A percentile compares a stretch with the other conserved stretches of the same genome.
Conservation (phyloP, 2,113 vertebrate genomes). For the Oryzias melastigma region DNA sequence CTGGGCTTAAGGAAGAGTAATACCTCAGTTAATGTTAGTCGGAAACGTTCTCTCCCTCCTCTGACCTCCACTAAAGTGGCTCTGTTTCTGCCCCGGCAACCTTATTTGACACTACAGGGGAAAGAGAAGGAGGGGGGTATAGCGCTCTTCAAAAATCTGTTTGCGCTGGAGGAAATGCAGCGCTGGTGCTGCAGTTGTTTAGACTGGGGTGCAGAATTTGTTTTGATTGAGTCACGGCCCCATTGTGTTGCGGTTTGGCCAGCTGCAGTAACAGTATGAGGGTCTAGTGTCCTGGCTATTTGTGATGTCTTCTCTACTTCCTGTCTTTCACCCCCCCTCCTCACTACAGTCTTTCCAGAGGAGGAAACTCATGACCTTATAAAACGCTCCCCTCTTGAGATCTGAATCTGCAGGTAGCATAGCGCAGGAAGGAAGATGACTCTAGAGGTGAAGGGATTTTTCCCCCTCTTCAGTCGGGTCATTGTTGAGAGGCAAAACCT, state of each 20-base stretch:
- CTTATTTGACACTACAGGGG: slow-evolving; percentile 26
- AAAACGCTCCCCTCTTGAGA: slow-evolving; percentile 38
- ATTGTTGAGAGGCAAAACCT: slow-evolving; percentile 32
- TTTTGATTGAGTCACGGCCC: slow-evolving; percentile 67
- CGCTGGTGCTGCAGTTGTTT: slow-evolving; percentile 57
- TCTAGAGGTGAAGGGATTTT: slow-evolving; percentile 38
- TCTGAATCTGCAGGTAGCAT: slow-evolving; percentile 52
- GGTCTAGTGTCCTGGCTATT: slow-evolving; percentile 59
- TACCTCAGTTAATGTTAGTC: slow-evolving; percentile 55
- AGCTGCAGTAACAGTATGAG: slow-evolving; percentile 71
- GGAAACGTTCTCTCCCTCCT: slow-evolving; percentile 42
- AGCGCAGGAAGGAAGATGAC: slow-evolving; percentile 37
- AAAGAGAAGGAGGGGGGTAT: neutral
- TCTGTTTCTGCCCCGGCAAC: slow-evolving; percentile 36
- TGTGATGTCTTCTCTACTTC: slow-evolving; percentile 75
- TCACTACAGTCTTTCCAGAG: slow-evolving; percentile 21
- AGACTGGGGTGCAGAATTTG: slow-evolving; percentile 59
- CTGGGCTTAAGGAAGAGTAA: slow-evolving; percentile 43
- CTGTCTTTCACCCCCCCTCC: slow-evolving; percentile 50
- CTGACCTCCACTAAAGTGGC: slow-evolving; percentile 51
- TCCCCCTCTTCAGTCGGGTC: slow-evolving; percentile 13
- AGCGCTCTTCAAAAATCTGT: slow-evolving; percentile 23
- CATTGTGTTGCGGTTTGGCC: slow-evolving; percentile 65
- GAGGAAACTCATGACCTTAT: slow-evolving; percentile 39
- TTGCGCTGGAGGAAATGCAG: slow-evolving; percentile 34